These are phyloP conservation scores for Apostichopus californicus DNA, from an alignment of 35 echinoderm and acorn worm species.

Conservation along the genomic window DNA sequence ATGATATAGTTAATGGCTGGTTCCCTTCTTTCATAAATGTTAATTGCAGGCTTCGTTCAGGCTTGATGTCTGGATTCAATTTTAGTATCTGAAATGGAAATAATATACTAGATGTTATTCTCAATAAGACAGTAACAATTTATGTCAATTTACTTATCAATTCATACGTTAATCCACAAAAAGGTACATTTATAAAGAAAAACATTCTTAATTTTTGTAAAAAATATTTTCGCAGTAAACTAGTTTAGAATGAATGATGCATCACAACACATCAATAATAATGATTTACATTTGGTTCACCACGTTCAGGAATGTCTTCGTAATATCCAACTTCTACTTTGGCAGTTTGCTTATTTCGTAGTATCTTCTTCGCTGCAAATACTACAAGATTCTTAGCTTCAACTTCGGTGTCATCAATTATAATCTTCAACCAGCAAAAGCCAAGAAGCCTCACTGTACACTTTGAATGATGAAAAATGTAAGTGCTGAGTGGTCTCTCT, in stretches of 20 bases:
- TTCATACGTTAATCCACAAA: neutral
- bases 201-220: neutral
- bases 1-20: neutral
- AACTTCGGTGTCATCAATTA: neutral
- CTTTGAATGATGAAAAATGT: too few relatives aligned
- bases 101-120: neutral
- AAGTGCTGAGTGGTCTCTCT: neutral
- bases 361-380: neutral
- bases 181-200: neutral
- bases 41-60: neutral
- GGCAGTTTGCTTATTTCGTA: neutral
- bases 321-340: too few relatives aligned
- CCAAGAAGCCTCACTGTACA: too few relatives aligned
- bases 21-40: neutral
- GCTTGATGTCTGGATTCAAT: neutral
- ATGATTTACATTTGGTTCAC: neutral
- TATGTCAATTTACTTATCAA: too few relatives aligned
- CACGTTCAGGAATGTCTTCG: neutral
- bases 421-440: neutral
- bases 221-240: neutral
- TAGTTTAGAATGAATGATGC: neutral
- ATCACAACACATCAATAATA: too few relatives aligned
- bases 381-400: neutral
- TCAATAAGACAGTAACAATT: neutral
- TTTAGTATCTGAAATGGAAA: neutral